Base-by-base conservation (phyloP, 2,113 vertebrate species). In the Catharus bicknelli region DNA sequence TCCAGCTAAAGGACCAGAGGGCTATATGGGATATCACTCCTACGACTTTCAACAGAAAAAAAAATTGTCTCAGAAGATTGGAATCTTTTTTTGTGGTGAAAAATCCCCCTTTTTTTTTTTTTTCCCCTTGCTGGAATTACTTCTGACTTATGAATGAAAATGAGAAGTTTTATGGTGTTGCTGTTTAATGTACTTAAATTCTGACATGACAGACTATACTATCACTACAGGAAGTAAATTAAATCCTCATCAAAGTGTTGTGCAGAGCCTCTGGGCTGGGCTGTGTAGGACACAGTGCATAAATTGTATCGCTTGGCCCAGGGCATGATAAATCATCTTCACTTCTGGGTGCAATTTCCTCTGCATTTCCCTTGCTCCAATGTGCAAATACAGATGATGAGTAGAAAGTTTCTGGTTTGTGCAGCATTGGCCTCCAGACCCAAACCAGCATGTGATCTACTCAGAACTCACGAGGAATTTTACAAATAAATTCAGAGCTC, bases 141-240 rank as follows among this genome's bases (percentile, higher is more conserved):
- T 87, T 94, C 57, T 85, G 53, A 79, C 62, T 89, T 88, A 48
- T 50, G 83, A 93, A 94, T 86, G 72, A 92, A 90, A 83, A 90
- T 67, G 59, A 70, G 80, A 86, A 86, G 57, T 86, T 90, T 94
- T 76, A 94, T 67, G 83, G 55, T 83, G 38, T 88, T 95, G 66
- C 61, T 95, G 76, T 90, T 86, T 93, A 88, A 90, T 40, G 73
- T 86, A 70, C 76, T 86, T 86, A 92, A 92, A 83, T 94, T 81
- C 83, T 86, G 64, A 74, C 83, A 53, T 81, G 91, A 86, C 86
- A 86, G 64, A 77, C 73, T 88, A 17, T 51, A 22, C 55, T 81
- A 32, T 74, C 36, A 12, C 68, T 89, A 55, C 43, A 70, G 77
- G 77, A 94, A 86, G 80, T 90, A 94, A 88, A 94, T 94, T 93